These are phyloP conservation scores for Hemistola chrysoprasaria DNA, from an alignment of 2,888 invertebrate species.

Conservation along the genomic window DNA sequence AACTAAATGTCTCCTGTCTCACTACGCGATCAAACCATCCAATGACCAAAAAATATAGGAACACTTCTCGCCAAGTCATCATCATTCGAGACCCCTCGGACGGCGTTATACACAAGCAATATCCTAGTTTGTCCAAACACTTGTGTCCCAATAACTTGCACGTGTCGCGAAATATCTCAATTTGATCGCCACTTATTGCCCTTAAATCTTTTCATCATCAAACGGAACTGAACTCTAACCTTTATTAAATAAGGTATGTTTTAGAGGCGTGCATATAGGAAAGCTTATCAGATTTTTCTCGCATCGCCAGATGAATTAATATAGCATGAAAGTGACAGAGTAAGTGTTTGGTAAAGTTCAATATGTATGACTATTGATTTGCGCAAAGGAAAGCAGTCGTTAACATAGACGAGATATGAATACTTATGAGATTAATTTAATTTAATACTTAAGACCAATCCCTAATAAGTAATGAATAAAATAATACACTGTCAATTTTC, in stretches of 20 bases:
- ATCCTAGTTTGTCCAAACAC: slow-evolving; percentile 75
- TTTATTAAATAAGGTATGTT: slow-evolving; percentile 20
- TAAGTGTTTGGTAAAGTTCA: slow-evolving; percentile 41
- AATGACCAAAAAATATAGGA: slow-evolving; percentile 1
- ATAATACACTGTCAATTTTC: no score
- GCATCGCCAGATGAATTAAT: slow-evolving; percentile 61
- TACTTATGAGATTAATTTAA: no score
- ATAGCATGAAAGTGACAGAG: slow-evolving; percentile 53
- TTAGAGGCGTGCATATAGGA: slow-evolving; percentile 3
- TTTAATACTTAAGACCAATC: no score
- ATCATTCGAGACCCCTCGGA: slow-evolving; percentile 10
- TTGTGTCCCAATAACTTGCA: slow-evolving; percentile 75
- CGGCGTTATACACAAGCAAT: slow-evolving; percentile 71
- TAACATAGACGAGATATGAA: slow-evolving; percentile 3
- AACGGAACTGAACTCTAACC: slow-evolving; percentile 23
- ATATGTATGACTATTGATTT: slow-evolving; percentile 39
- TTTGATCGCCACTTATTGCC: slow-evolving; percentile 65
- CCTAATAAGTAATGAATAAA: no score
- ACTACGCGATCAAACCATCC: slow-evolving; percentile 4
- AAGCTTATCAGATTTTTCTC: slow-evolving; percentile 46
- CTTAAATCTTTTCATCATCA: slow-evolving; percentile 33
- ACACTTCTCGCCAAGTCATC: slow-evolving; percentile 22
- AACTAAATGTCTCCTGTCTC: no score
- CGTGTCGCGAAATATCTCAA: slow-evolving; percentile 76
- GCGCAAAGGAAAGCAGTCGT: slow-evolving; percentile 1